Percentiles rank a stretch among this genome's conserved stretches.
phyloP scores from a whole-genome alignment of 2,888 invertebrate species.

The Prosapia bicincta region DNA sequence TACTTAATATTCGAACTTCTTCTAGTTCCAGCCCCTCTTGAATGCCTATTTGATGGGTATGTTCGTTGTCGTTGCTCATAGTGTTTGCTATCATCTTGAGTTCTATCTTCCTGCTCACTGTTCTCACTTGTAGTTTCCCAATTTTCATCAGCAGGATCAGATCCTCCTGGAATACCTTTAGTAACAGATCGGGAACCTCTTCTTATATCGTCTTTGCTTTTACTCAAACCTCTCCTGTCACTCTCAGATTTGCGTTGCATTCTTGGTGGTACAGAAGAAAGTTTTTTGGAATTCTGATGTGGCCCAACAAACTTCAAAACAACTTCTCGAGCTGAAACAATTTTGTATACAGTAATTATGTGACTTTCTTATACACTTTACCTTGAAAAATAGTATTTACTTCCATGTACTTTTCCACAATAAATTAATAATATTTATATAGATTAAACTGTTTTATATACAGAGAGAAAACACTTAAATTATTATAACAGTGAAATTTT shows the following conservation, averaged over 20 bases:
- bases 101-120: constrained; percentile 28
- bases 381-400: too few relatives aligned
- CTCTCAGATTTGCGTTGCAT: constrained; percentile 19
- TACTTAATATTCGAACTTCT: not conserved
- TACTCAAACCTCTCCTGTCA: constrained; percentile 30
- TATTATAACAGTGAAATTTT: too few relatives aligned
- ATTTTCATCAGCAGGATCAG: constrained; percentile 51
- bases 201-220: constrained; percentile 1
- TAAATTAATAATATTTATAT: too few relatives aligned
- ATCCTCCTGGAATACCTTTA: constrained; percentile 23
- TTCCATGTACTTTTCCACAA: too few relatives aligned
- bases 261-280: constrained; percentile 16
- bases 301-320: not conserved
- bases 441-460: too few relatives aligned
- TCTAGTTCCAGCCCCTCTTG: not conserved
- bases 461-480: too few relatives aligned
- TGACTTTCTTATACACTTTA: too few relatives aligned
- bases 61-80: not conserved
- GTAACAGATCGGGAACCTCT: constrained; percentile 30
- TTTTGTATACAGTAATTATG: too few relatives aligned
- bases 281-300: not conserved
- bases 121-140: constrained; percentile 82
- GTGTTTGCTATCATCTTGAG: not conserved
- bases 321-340: not conserved
- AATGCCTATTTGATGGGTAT: not conserved